Percentiles rank a stretch among this genome's conserved stretches.
Evolutionary conservation across 2,797 vertebrate genomes (phyloP).

Genomic region (Sebastes oblongus): DNA sequence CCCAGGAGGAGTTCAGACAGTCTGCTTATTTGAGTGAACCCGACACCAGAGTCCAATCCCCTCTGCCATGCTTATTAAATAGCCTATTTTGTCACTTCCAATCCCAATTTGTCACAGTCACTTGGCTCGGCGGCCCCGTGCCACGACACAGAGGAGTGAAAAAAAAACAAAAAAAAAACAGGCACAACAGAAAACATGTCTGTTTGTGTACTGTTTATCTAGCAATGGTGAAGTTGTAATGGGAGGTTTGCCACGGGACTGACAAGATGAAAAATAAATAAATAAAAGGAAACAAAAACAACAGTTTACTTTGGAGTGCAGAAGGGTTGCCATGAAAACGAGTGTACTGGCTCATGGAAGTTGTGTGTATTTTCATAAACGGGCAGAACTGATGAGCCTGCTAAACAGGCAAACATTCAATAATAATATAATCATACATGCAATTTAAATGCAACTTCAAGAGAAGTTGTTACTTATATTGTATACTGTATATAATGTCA

Average conservation of each 20-base stretch:
- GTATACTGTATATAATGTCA: not conserved
- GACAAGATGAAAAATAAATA: conserved; percentile 7
- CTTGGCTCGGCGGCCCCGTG: conserved; percentile 58
- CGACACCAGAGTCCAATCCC: conserved; percentile 74
- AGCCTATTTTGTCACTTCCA: conserved; percentile 77
- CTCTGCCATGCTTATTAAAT: conserved; percentile 77
- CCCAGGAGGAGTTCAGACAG: conserved; percentile 75
- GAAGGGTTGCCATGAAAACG: conserved; percentile 33
- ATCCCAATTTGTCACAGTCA: conserved; percentile 81
- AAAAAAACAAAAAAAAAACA: conserved; percentile 1
- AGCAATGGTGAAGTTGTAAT: conserved; percentile 58
- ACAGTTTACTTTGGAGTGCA: conserved; percentile 13
- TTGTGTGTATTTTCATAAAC: conserved; percentile 20
- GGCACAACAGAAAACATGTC: conserved; percentile 49
- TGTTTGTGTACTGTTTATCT: conserved; percentile 46
- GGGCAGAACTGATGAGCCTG: not conserved
- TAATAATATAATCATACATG: not conserved
- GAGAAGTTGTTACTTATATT: not conserved
- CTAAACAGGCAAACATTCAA: not conserved
- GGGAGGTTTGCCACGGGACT: conserved; percentile 21
- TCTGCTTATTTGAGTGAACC: conserved; percentile 77
- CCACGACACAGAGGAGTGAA: conserved; percentile 55
- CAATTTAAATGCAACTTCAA: not conserved
- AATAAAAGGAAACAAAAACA: not conserved
- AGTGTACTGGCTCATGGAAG: not conserved